Percentiles rank a stretch among this genome's conserved stretches.
Evolutionary conservation across 2,797 vertebrate genomes (phyloP).

Genomic region (Sparidentex hasta): DNA sequence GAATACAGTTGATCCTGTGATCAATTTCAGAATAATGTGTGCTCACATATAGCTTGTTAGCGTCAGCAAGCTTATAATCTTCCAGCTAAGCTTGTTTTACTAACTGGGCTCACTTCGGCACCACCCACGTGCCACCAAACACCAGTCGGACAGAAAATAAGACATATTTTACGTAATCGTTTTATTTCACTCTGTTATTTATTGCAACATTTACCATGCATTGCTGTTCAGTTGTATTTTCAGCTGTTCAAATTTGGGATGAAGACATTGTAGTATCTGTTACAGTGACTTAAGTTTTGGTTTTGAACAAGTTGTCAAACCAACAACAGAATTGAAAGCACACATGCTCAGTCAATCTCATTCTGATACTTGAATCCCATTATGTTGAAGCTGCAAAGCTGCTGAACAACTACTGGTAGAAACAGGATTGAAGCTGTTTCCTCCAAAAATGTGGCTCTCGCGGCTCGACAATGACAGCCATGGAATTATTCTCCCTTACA

Average conservation of each 20-base stretch:
- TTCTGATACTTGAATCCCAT: conserved; percentile 36
- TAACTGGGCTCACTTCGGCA: too few species aligned
- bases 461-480: conserved; percentile 25
- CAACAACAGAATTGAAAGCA: neutral
- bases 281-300: neutral
- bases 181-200: too few species aligned
- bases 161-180: too few species aligned
- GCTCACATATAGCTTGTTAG: too few species aligned
- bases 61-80: too few species aligned
- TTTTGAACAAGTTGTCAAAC: neutral
- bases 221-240: too few species aligned
- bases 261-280: neutral
- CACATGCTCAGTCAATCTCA: conserved; percentile 21
- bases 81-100: too few species aligned
- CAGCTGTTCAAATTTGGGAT: neutral
- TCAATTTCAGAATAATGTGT: too few species aligned
- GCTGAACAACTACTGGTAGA: conserved; percentile 42
- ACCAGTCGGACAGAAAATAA: too few species aligned
- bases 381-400: conserved; percentile 26
- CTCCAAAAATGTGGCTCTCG: conserved; percentile 25
- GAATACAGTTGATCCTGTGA: too few species aligned
- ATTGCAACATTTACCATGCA: too few species aligned
- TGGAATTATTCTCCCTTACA: conserved; percentile 47
- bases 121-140: too few species aligned
- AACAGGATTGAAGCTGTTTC: conserved; percentile 50